Conservation (phyloP, 2,113 vertebrate species). For the Leptobrachium ailaonicum region DNA sequence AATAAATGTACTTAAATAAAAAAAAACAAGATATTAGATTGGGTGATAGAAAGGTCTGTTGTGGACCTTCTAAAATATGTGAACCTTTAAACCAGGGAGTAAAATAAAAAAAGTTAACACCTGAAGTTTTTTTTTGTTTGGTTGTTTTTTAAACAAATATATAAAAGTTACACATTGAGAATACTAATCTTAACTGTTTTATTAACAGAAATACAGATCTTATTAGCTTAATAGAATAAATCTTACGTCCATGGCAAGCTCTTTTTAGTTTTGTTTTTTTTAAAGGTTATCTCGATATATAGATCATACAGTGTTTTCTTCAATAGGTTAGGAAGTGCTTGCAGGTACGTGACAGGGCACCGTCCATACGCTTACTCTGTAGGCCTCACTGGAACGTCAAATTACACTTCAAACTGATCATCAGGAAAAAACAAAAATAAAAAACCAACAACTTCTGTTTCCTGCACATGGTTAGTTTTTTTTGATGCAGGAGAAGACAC, state of each 20-base stretch:
- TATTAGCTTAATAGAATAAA: constrained; percentile 44
- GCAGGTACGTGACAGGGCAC: constrained; percentile 6
- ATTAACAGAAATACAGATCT: constrained; percentile 49
- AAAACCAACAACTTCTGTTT: background rate
- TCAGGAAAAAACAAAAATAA: background rate
- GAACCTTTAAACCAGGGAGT: background rate
- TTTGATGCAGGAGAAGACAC: background rate
- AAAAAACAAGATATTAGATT: too few species aligned
- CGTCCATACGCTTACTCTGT: background rate
- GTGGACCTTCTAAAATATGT: too few species aligned
- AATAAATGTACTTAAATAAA: too few species aligned
- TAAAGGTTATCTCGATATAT: constrained; percentile 21
- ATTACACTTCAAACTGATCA: constrained; percentile 12
- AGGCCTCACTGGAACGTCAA: constrained; percentile 5
- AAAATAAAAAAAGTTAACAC: background rate
- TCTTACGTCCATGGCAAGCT: constrained; percentile 21
- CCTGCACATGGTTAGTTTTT: constrained; percentile 5
- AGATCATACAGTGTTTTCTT: constrained; percentile 21
- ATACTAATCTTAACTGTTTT: constrained; percentile 47
- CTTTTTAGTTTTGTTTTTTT: background rate
- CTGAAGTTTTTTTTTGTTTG: too few species aligned
- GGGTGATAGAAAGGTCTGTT: too few species aligned
- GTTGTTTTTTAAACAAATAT: background rate
- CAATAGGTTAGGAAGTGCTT: constrained; percentile 34
- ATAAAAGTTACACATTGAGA: constrained; percentile 47